Base-by-base conservation (phyloP, 2,888 invertebrate genomes). In the Anaspis maculata region DNA sequence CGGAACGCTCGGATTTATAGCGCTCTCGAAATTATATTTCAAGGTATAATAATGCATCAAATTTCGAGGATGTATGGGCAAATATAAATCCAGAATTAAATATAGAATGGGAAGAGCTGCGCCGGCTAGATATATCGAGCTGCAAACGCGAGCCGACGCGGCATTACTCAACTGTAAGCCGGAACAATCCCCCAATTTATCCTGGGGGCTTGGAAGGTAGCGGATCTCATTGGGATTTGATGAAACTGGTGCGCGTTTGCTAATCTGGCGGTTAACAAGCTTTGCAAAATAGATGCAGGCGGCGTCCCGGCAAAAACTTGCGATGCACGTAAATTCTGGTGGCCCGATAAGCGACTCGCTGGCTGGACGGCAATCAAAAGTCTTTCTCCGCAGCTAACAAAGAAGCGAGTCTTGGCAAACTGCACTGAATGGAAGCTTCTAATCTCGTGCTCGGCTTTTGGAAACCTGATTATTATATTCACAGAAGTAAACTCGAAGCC, bases 191-290 rank as follows among this genome's bases (percentile, higher is more conserved):
- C 64, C 63, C 64, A 64, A 64, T 64, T 64, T 64, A 64, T 64
- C 63, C 63, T 47, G 54, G 59, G n/a, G n/a, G 57, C 59, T 55
- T 51, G 57, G 59, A 61, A 58, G 60, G 60, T 59, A 57, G 57
- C 59, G 62, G 62, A 63, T 64, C 65, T 64, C 64, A 61, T 62
- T 64, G 64, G 64, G 64, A 64, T 66, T 66, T 66, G 66, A 66
- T 64, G 66, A 63, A 64, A 66, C 62, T 60, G n/a, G 59, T 51
- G 59, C 58, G 59, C 58, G 55, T 52, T 56, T 57, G 62, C 64
- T 63, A 65, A 65, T 65, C 65, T 60, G 51, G 59, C 61, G 62
- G 63, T 64, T 65, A 65, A 65, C 65, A 64, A 64, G 61, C 61
- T 62, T 61, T 62, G 61, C 60, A 59, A 64, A 64, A 64, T 64